Percentiles rank a stretch among this genome's conserved stretches.
Conservation (phyloP, 1,140 invertebrate genomes). For the Diabrotica virgifera region DNA sequence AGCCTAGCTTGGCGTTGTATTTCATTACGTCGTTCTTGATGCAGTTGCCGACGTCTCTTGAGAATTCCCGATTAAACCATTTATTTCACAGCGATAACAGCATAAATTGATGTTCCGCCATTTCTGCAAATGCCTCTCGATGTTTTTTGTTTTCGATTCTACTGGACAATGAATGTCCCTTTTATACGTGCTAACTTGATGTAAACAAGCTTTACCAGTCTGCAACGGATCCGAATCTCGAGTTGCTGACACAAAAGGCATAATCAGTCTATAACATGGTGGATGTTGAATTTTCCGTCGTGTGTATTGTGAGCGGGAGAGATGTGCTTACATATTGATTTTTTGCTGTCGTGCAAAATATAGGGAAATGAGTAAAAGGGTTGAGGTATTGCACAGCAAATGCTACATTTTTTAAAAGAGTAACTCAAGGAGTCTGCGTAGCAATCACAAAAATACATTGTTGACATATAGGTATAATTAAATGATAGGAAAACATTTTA, state of each 20-base stretch:
- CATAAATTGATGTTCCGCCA: background rate
- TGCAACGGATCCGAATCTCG: conserved; percentile 1
- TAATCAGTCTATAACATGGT: background rate
- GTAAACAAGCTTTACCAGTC: background rate
- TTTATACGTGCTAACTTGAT: conserved; percentile 1
- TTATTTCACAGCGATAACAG: background rate
- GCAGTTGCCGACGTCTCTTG: background rate
- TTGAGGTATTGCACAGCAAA: too few species aligned
- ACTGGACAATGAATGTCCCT: background rate
- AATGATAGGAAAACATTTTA: too few species aligned
- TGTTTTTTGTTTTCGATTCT: background rate
- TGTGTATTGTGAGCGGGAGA: too few species aligned
- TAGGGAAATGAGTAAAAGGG: too few species aligned
- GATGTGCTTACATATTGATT: too few species aligned
- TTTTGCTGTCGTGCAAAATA: too few species aligned
- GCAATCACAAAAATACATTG: too few species aligned
- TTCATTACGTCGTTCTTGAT: too few species aligned
- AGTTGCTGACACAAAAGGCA: background rate
- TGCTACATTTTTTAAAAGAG: too few species aligned
- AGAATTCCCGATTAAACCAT: background rate
- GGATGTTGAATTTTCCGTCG: background rate
- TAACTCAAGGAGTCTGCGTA: too few species aligned
- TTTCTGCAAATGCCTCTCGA: background rate
- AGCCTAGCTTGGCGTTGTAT: too few species aligned
- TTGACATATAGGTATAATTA: too few species aligned